phyloP scores from a whole-genome alignment of 2,888 invertebrate species.

The Lithophane ornitopus region DNA sequence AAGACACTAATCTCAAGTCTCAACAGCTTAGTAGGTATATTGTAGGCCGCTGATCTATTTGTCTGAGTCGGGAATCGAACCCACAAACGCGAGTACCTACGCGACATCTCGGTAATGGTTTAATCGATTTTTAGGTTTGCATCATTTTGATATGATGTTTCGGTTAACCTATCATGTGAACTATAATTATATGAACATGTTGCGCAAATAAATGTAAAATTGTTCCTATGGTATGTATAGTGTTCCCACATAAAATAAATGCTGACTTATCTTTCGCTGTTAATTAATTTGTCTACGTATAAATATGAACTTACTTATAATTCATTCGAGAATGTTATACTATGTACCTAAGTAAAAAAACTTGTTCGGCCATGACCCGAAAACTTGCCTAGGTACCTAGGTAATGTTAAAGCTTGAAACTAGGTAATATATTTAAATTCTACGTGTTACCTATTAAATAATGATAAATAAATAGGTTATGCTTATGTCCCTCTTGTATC shows the following conservation, averaged over 20 bases:
- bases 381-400: slow-evolving; percentile 10
- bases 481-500: neutral
- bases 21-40: neutral
- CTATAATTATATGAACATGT: neutral
- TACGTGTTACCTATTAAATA: too few species aligned
- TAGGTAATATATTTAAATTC: too few species aligned
- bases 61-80: slow-evolving; percentile 3
- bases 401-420: too few species aligned
- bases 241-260: neutral
- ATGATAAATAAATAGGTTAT: neutral
- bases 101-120: neutral
- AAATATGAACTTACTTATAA: slow-evolving; percentile 1
- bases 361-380: slow-evolving; percentile 43
- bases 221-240: neutral
- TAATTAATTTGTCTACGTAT: neutral
- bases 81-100: neutral
- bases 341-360: slow-evolving; percentile 39
- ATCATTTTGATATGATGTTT: neutral
- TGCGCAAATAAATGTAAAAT: neutral
- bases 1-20: neutral
- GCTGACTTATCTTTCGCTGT: neutral
- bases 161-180: neutral
- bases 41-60: neutral
- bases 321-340: slow-evolving; percentile 31
- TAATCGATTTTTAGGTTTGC: neutral